Conservation (phyloP, 1,140 invertebrate genomes). For the Adelges cooleyi region DNA sequence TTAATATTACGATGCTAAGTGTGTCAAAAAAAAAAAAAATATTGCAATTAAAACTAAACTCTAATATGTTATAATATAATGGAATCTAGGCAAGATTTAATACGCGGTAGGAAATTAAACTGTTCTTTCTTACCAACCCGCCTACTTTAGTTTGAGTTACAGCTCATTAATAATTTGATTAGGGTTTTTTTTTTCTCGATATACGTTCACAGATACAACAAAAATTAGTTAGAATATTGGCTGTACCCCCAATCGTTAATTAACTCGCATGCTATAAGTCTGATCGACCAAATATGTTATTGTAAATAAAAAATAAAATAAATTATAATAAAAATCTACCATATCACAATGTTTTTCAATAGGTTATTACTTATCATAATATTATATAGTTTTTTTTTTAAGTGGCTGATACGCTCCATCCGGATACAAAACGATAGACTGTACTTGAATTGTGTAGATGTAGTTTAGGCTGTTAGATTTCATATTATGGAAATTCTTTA, state of each 20-base stretch:
- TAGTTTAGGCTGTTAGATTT: conserved; percentile 21
- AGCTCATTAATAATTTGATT: too few relatives aligned
- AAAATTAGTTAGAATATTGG: conserved; percentile 8
- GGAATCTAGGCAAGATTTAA: conserved; percentile 26
- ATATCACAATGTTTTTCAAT: too few relatives aligned
- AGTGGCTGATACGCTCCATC: not conserved
- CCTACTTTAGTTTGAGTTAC: conserved; percentile 1
- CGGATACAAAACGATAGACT: conserved; percentile 22
- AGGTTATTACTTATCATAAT: too few relatives aligned
- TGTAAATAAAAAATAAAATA: not conserved
- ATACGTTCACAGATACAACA: not conserved
- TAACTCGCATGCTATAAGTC: conserved; percentile 18
- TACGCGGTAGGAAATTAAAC: not conserved
- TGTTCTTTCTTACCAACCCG: conserved; percentile 25
- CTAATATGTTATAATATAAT: not conserved
- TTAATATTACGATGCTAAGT: conserved; percentile 3
- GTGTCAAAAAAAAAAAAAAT: conserved; percentile 12
- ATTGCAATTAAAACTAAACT: conserved; percentile 4
- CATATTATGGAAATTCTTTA: conserved; percentile 1
- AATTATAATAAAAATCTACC: not conserved
- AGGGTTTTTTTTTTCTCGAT: not conserved
- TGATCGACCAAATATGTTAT: conserved; percentile 18
- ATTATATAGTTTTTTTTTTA: conserved; percentile 5
- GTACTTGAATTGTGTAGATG: conserved; percentile 19
- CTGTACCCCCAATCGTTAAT: conserved; percentile 1